These are phyloP conservation scores for Equus quagga DNA, from an alignment of 2,113 vertebrate genomes.

Conservation along the genomic window DNA sequence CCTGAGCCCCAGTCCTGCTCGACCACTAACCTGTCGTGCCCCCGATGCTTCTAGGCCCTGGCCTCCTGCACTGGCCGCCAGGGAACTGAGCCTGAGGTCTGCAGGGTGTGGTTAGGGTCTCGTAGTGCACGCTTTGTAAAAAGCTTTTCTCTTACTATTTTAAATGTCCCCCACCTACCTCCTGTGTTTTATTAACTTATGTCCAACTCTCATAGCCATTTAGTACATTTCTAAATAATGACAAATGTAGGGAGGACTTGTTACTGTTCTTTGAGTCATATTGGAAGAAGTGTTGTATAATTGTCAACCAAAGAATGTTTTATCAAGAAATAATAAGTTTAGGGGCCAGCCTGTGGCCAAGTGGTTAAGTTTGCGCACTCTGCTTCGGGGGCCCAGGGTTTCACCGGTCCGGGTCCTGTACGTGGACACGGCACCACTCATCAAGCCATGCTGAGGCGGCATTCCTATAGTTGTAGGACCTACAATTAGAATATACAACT, in stretches of 20 bases:
- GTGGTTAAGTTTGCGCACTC: no score
- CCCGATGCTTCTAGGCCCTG: background rate
- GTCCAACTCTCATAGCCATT: background rate
- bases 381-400: no score
- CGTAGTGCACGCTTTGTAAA: background rate
- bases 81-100: background rate
- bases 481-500: no score
- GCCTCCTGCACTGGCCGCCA: background rate
- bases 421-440: no score
- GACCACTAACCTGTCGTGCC: background rate
- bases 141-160: background rate
- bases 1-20: background rate
- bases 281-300: background rate
- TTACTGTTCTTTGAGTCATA: background rate
- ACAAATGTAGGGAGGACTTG: background rate
- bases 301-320: background rate
- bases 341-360: background rate
- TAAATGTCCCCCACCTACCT: background rate
- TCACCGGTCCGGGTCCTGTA: no score
- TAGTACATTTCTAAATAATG: constrained; percentile 33
- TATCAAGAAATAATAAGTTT: constrained; percentile 42
- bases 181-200: background rate
- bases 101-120: background rate
- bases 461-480: no score
- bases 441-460: no score